These are phyloP conservation scores for Campopleginae sp. DNA, from an alignment of 2,888 invertebrate genomes.

Conservation along the genomic window DNA sequence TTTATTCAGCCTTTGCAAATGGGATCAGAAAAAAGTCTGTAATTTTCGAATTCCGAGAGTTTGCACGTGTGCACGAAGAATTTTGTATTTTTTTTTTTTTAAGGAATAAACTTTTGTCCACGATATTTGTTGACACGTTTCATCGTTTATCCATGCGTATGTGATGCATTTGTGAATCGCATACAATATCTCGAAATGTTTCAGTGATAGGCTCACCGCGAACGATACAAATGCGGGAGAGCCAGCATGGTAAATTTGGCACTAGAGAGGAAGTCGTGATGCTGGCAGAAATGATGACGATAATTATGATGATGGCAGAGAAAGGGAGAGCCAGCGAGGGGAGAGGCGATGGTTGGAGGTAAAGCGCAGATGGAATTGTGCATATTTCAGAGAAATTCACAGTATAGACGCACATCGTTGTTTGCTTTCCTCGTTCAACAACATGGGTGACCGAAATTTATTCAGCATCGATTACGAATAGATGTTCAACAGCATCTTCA, in stretches of 20 bases:
- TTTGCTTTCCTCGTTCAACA: background rate
- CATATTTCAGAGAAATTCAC: background rate
- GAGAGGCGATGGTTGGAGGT: background rate
- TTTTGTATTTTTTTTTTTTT: background rate
- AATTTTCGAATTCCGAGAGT: background rate
- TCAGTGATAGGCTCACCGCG: conserved; percentile 22
- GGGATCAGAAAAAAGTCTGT: background rate
- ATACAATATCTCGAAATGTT: conserved; percentile 18
- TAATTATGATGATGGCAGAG: conserved; percentile 27
- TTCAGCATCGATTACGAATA: background rate
- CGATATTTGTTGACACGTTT: background rate
- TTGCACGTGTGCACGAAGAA: background rate
- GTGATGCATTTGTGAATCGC: conserved; percentile 5
- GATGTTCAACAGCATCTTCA: background rate
- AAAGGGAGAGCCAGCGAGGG: background rate
- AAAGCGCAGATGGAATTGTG: background rate
- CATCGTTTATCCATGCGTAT: background rate
- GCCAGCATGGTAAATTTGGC: conserved; percentile 56
- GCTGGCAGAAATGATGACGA: conserved; percentile 17
- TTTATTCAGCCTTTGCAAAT: background rate
- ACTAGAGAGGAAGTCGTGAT: conserved; percentile 22
- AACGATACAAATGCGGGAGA: conserved; percentile 28
- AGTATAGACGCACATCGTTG: background rate
- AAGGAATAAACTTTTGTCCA: background rate
- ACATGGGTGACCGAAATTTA: background rate